Conservation (phyloP, 1,140 invertebrate genomes). For the Bombus breviceps region DNA sequence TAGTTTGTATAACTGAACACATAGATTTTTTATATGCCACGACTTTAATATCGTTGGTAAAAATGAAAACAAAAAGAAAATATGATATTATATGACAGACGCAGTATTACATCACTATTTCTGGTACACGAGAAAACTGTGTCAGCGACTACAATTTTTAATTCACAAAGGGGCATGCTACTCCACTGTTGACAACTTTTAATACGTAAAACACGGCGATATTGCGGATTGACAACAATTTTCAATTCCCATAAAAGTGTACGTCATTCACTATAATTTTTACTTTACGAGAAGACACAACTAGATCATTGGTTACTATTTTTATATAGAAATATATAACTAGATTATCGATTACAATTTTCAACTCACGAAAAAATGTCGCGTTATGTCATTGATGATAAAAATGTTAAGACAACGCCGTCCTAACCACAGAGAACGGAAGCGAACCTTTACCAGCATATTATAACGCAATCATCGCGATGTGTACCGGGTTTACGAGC, state of each 20-base stretch:
- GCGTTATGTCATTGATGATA: neutral
- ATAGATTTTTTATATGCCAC: neutral
- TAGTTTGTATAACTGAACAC: neutral
- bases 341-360: neutral
- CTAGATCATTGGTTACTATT: neutral
- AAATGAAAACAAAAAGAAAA: neutral
- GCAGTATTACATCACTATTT: neutral
- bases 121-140: neutral
- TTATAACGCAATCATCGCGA: constrained; percentile 72
- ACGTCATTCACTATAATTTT: too few species aligned
- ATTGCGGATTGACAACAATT: neutral
- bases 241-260: too few species aligned
- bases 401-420: constrained; percentile 37
- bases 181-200: neutral
- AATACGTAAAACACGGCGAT: neutral
- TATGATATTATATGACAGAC: neutral
- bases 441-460: constrained; percentile 25
- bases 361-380: neutral
- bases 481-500: constrained; percentile 71
- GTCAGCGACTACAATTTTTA: neutral
- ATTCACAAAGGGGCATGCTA: neutral
- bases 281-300: too few species aligned
- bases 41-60: neutral
- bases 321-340: neutral
- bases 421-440: neutral